Percentiles rank a stretch among this genome's conserved stretches.
phyloP scores from a whole-genome alignment of 1,140 invertebrate species.

The Tetramorium parvispinum region DNA sequence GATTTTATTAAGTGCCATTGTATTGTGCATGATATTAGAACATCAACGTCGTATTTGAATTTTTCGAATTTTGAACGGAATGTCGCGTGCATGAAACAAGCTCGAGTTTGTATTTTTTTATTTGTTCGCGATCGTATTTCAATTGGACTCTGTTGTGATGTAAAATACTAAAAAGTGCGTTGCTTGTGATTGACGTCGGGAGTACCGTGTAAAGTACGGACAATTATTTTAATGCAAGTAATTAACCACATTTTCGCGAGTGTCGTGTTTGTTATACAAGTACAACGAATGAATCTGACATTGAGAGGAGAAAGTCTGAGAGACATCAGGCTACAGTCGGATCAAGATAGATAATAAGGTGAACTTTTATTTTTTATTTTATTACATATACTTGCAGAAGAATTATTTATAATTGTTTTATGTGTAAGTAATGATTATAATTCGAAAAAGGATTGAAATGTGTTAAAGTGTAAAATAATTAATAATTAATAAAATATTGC shows the following conservation, averaged over 20 bases:
- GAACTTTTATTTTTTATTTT: background rate
- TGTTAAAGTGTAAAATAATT: no score
- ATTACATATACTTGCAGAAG: no score
- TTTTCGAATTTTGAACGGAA: background rate
- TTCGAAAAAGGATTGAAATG: no score
- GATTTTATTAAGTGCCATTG: background rate
- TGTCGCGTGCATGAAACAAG: background rate
- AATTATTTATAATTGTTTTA: no score
- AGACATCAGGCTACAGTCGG: background rate
- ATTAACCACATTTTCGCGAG: background rate
- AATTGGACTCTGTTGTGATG: background rate
- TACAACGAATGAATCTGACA: background rate
- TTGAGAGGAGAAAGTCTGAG: background rate
- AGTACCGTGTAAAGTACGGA: background rate
- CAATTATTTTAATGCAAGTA: background rate
- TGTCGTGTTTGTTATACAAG: background rate
- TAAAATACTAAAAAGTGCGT: background rate
- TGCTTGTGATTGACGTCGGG: background rate
- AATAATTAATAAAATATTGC: no score
- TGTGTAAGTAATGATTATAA: no score
- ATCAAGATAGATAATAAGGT: background rate
- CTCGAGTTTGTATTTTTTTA: background rate
- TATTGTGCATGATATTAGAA: background rate
- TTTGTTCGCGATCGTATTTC: background rate
- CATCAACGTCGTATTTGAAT: background rate